Conservation (phyloP, 2,888 invertebrate species). For the Dryococelus australis region DNA sequence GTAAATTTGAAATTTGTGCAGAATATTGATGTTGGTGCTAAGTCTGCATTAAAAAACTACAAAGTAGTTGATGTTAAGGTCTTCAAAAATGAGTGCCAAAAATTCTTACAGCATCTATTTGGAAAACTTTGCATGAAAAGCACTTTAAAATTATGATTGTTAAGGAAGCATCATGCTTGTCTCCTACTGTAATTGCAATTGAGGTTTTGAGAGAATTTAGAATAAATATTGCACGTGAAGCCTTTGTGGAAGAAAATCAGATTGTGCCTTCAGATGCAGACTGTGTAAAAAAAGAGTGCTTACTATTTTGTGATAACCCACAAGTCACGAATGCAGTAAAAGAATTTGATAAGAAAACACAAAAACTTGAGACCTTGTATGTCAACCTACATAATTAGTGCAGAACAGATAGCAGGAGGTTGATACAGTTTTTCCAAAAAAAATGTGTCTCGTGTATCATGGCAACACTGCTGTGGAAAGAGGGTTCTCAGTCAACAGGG, state of each 20-base stretch:
- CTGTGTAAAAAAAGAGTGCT: background rate
- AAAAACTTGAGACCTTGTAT: background rate
- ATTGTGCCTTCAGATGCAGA: background rate
- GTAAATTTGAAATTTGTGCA: background rate
- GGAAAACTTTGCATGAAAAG: background rate
- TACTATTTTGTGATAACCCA: background rate
- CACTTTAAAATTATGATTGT: background rate
- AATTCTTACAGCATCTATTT: background rate
- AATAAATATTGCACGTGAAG: background rate
- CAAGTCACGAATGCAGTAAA: background rate
- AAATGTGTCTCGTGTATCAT: too few relatives aligned
- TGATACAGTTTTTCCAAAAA: background rate
- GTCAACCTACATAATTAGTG: background rate
- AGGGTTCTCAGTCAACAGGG: too few relatives aligned
- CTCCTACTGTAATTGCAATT: background rate
- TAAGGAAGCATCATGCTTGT: background rate
- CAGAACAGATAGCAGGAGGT: background rate
- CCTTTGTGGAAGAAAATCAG: background rate
- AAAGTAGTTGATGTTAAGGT: background rate
- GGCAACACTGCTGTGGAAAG: too few relatives aligned
- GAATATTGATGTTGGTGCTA: background rate
- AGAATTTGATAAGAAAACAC: background rate
- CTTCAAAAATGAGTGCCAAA: background rate
- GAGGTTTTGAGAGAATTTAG: background rate
- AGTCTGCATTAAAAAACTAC: background rate